Evolutionary conservation across 2,113 vertebrate genomes (phyloP).

Genomic region (Bombycilla garrulus): DNA sequence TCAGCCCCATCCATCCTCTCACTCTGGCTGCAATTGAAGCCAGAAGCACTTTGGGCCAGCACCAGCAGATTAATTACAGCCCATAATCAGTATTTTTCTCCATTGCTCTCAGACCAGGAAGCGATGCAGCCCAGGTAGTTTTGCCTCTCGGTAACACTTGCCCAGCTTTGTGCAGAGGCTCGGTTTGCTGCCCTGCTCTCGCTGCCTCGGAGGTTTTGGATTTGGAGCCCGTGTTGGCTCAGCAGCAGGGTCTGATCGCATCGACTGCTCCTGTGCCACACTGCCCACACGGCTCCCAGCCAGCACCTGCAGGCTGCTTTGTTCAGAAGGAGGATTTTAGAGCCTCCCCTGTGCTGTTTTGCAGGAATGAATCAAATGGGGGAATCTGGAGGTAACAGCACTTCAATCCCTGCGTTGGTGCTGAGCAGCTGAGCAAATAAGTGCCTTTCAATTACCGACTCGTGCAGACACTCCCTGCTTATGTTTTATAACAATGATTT

Average conservation of each 20-base stretch:
- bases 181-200: not conserved
- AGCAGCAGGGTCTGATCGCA: not conserved
- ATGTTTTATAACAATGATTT: not conserved
- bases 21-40: not conserved
- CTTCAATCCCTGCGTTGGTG: not conserved
- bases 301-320: not conserved
- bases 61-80: not conserved
- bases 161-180: not conserved
- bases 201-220: not conserved
- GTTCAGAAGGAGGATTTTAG: not conserved
- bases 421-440: slow-evolving; percentile 14
- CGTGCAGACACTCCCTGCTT: slow-evolving; percentile 14
- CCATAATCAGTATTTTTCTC: not conserved
- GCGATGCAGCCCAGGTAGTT: not conserved
- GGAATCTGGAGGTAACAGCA: not conserved
- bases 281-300: not conserved
- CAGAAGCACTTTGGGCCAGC: not conserved
- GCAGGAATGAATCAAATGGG: not conserved
- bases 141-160: not conserved
- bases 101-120: not conserved
- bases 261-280: not conserved
- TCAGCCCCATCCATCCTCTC: not conserved
- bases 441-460: slow-evolving; percentile 44
- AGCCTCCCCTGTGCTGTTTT: not conserved
- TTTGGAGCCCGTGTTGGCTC: not conserved